Evolutionary conservation across 1,140 invertebrate genomes (phyloP), one percentile per base, ranked within the genome.

Genomic region (Musca vetustissima): DNA sequence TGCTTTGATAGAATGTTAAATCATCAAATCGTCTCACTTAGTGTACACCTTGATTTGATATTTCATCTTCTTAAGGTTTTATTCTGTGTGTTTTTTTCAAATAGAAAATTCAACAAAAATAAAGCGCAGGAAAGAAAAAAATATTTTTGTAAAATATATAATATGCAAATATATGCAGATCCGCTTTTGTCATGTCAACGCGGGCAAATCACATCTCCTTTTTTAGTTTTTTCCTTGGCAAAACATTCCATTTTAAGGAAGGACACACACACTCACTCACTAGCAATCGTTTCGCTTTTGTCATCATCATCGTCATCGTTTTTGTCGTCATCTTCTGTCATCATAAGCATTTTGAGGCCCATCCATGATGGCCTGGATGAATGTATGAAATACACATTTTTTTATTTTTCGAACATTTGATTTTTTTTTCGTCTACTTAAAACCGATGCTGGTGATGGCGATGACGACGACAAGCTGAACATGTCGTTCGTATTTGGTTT

Each of bases 111-210:
- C 64, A 14, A 25, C 22, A 19, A 53, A 66, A 66, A 49, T 28
- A 3, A 50, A n/a, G n/a, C n/a, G n/a, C n/a, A n/a, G n/a, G n/a
- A 21, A 32, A 65, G n/a, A 52, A 13, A 36, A 67, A 43, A 47
- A 67, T 9, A 43, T 43, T 9, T 43, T 43, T 43, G 36, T 43
- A 43, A 43, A 43, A 43, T 43, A 43, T 43, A 78, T 78, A 76
- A 77, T 76, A 80, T 80, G 78, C 77, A 78, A 80, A 80, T 80
- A 70, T 79, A 80, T 80, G 77, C 77, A 80, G 78, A 80, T 79
- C 70, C 72, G 78, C 78, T 80, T 80, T 80, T 74, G 76, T 76
- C 75, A 79, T 79, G 78, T 78, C 77, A 78, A 78, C 75, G 77
- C 74, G 76, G 78, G 75, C 78, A 79, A 79, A 77, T 77, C 76